Evolutionary conservation across 2,797 vertebrate genomes (phyloP).

Genomic region (Echeneis naucrates): DNA sequence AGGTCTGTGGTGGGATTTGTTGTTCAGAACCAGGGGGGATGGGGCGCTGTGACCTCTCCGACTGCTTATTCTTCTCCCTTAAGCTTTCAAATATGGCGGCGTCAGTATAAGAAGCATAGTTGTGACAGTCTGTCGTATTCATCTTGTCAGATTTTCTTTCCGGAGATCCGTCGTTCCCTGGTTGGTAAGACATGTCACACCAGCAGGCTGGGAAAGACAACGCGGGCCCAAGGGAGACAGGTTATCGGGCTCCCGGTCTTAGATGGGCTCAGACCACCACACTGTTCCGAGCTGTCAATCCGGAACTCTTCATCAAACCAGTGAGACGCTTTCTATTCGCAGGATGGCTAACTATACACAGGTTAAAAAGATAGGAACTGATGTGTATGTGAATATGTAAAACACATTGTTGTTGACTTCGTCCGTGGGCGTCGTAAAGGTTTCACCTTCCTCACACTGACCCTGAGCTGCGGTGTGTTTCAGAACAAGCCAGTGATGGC

Average conservation of each 20-base stretch:
- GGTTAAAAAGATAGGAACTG: too few relatives aligned
- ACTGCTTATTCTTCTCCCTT: not conserved
- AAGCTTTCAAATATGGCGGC: conserved; percentile 25
- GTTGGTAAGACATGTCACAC: conserved; percentile 80
- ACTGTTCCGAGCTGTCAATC: conserved; percentile 94
- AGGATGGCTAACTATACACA: too few relatives aligned
- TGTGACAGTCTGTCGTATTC: too few relatives aligned
- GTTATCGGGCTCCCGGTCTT: conserved; percentile 85
- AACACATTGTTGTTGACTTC: too few relatives aligned
- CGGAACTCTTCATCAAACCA: conserved; percentile 97
- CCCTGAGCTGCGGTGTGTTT: conserved; percentile 20
- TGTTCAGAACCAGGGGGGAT: conserved; percentile 1
- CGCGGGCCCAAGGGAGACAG: conserved; percentile 74
- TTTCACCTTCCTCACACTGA: too few relatives aligned
- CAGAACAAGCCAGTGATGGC: conserved; percentile 97
- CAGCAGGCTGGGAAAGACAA: conserved; percentile 72
- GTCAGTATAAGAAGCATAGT: fast-evolving
- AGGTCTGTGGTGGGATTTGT: too few relatives aligned
- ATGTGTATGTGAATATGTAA: too few relatives aligned
- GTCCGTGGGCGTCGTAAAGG: too few relatives aligned
- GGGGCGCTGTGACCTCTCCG: conserved; percentile 39
- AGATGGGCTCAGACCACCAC: conserved; percentile 87
- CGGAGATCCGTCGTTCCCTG: fast-evolving
- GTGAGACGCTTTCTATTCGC: conserved; percentile 84
- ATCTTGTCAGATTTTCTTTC: too few relatives aligned